Evolutionary conservation across 2,888 invertebrate genomes (phyloP).

Genomic region (Sinelater perroti): DNA sequence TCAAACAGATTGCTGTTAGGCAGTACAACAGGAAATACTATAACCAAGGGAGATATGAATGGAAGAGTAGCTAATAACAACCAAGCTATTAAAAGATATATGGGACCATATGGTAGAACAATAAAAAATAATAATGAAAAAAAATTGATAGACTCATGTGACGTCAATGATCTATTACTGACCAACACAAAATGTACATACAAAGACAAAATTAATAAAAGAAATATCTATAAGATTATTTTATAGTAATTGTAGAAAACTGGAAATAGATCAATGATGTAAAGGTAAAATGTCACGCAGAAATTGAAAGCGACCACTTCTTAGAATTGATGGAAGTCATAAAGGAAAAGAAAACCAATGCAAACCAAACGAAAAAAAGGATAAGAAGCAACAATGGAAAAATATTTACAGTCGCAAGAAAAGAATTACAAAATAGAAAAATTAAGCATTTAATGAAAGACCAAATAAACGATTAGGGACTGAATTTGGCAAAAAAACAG

Average conservation of each 20-base stretch:
- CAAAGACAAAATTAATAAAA: not conserved
- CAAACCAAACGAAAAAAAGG: slow-evolving; percentile 12
- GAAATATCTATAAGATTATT: slow-evolving; percentile 9
- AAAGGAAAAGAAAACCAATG: slow-evolving; percentile 7
- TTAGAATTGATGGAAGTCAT: slow-evolving; percentile 6
- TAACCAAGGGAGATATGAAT: slow-evolving; percentile 1
- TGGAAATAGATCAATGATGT: too few relatives aligned
- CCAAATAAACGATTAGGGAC: too few relatives aligned
- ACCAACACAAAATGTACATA: slow-evolving; percentile 1
- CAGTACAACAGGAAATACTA: slow-evolving; percentile 1
- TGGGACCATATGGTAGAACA: slow-evolving; percentile 2
- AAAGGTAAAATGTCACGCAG: slow-evolving; percentile 2
- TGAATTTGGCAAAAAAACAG: too few relatives aligned
- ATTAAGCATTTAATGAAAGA: not conserved
- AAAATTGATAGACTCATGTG: not conserved
- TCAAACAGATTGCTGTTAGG: too few relatives aligned
- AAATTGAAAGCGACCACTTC: slow-evolving; percentile 13
- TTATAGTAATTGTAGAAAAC: slow-evolving; percentile 1
- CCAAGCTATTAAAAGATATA: not conserved
- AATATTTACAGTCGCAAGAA: too few relatives aligned
- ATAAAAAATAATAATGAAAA: not conserved
- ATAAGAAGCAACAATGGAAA: too few relatives aligned
- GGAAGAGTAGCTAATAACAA: not conserved
- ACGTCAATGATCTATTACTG: not conserved
- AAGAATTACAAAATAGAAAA: not conserved